Evolutionary conservation across 2,113 vertebrate species (phyloP).

Genomic region (Aptenodytes forsteri): DNA sequence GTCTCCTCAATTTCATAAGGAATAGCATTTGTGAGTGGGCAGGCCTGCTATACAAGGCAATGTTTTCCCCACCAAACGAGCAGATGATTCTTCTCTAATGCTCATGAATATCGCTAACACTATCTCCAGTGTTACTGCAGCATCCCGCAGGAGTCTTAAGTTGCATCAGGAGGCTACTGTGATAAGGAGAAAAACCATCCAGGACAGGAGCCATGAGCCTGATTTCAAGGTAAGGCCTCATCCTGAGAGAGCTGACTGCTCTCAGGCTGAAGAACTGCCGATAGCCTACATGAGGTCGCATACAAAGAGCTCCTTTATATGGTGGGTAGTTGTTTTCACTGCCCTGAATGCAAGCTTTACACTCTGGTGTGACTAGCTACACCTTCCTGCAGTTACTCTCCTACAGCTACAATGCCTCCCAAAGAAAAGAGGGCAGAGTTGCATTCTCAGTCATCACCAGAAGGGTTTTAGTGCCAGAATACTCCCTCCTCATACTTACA

Average conservation of each 20-base stretch:
- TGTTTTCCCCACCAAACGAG: background rate
- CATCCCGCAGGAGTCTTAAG: background rate
- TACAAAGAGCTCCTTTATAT: conserved; percentile 17
- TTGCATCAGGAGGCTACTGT: background rate
- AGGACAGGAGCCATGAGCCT: background rate
- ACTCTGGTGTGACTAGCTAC: background rate
- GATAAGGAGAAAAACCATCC: background rate
- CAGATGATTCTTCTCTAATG: background rate
- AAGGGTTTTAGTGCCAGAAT: background rate
- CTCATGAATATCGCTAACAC: background rate
- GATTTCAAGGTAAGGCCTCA: background rate
- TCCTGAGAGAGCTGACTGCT: background rate
- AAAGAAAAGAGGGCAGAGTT: background rate
- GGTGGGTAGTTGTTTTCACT: background rate
- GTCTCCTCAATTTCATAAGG: background rate
- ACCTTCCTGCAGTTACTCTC: background rate
- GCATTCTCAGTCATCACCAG: background rate
- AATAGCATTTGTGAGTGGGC: background rate
- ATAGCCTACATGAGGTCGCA: background rate
- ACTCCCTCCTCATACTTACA: background rate
- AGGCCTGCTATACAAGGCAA: background rate
- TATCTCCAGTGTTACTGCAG: background rate
- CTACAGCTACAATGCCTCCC: background rate
- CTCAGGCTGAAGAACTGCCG: background rate
- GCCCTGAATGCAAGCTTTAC: background rate